These are phyloP conservation scores for Apostichopus parvimensis DNA, from an alignment of 35 echinoderm and acorn worm species.

Conservation along the genomic window DNA sequence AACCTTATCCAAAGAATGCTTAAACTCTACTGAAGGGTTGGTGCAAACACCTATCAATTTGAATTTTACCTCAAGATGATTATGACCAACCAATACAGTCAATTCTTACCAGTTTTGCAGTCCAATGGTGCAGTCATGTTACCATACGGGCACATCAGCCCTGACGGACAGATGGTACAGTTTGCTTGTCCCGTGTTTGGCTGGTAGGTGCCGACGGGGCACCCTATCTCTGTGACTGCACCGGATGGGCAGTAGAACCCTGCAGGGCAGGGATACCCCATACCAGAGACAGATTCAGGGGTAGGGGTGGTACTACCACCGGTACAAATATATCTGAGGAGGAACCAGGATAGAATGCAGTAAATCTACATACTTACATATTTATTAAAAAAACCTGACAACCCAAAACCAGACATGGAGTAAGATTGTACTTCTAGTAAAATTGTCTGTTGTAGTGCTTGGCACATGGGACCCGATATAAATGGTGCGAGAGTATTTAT, in stretches of 20 bases:
- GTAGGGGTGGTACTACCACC: constrained; percentile 90
- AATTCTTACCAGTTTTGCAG: constrained; percentile 81
- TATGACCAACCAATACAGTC: no score
- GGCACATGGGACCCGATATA: no score
- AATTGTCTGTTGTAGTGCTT: no score
- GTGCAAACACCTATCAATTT: no score
- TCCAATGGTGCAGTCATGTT: constrained; percentile 84
- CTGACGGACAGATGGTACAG: constrained; percentile 88
- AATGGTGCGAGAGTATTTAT: no score
- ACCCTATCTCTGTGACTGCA: constrained; percentile 75
- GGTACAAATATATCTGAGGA: constrained; percentile 88
- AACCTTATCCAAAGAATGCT: no score
- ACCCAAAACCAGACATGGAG: no score
- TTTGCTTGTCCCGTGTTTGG: constrained; percentile 79
- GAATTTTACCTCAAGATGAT: no score
- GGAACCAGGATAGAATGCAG: neutral
- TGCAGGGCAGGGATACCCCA: constrained; percentile 96
- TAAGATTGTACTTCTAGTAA: no score
- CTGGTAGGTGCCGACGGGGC: constrained; percentile 92
- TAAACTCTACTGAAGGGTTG: no score
- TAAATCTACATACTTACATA: no score
- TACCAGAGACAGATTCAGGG: constrained; percentile 64
- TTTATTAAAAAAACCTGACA: no score
- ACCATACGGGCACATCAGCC: constrained; percentile 79
- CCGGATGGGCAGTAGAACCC: constrained; percentile 91